Evolutionary conservation across 2,888 invertebrate species (phyloP), one percentile per base, ranked within the genome.

Genomic region (Trichopria drosophilae): DNA sequence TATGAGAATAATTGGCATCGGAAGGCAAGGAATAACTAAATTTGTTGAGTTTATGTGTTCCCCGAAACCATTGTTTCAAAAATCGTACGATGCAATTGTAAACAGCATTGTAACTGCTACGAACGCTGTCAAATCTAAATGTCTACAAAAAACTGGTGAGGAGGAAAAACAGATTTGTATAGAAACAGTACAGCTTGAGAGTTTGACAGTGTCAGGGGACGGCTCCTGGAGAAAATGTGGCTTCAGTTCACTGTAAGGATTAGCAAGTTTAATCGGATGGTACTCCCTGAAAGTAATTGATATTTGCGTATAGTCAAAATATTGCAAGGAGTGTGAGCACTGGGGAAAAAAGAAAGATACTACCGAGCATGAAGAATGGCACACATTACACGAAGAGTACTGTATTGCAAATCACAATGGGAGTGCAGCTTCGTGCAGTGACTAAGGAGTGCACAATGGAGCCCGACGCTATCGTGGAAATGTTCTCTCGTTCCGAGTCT

Each of bases 221-320:
- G 48, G 48, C 13, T 42, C 48, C n/a, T 48, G 44, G 53, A 29
- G 36, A 29, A 49, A 35, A 26, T 36, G 50, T 16, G 50, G 53
- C 12, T 50, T 50, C 16, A 26, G 24, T 20, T 53, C 54, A 9
- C 41, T 46, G 15, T 26, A 35, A 20, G 46, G 50, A 6, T 20
- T 53, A 10, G 39, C 40, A 24, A 35, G 32, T 13, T 20, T 53
- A 3, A 44, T 53, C 10, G 29, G 43, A 13, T 23, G 42, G 36
- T 22, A 23, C 18, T 19, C 54, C 12, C 26, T 22, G 2, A 54
- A 54, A 47, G 19, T 54, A 12, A 26, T 54, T 18, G 46, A 54
- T 18, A 9, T 51, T 12, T 22, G 12, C 10, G 50, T 54, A 10
- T 39, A 51, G 19, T 51, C 43, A 13, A 47, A 37, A 19, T 44